Evolutionary conservation across 2,888 invertebrate genomes (phyloP).

Genomic region (Tanypteryx hageni): DNA sequence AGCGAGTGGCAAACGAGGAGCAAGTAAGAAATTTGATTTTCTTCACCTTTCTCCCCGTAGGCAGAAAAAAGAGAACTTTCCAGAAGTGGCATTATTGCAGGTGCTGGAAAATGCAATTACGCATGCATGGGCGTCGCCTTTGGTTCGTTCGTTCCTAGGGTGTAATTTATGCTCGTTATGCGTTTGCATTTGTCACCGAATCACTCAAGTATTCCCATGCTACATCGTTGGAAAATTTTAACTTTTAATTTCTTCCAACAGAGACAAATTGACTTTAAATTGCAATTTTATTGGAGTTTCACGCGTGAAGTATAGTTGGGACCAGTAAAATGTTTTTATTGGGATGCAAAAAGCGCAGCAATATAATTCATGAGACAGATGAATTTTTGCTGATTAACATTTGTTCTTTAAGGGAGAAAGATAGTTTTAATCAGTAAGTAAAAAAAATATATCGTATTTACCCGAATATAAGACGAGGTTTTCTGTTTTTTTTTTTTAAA

Average conservation of each 20-base stretch:
- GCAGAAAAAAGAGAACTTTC: background rate
- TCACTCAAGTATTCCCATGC: background rate
- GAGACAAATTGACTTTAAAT: background rate
- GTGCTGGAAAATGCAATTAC: conserved; percentile 35
- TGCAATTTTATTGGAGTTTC: background rate
- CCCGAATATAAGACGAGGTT: no score
- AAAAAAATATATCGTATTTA: no score
- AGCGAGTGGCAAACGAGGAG: background rate
- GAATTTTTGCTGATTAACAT: no score
- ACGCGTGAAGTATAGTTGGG: background rate
- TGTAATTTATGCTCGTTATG: conserved; percentile 5
- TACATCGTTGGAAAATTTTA: background rate
- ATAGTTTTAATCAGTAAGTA: no score
- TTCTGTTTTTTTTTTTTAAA: no score
- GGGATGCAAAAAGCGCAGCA: no score
- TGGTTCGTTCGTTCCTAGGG: background rate
- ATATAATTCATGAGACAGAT: no score
- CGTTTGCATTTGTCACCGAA: background rate
- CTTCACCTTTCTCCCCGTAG: background rate
- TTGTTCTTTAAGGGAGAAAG: no score
- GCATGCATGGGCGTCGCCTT: conserved; percentile 16
- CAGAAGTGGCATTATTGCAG: conserved; percentile 24
- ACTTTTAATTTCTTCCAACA: background rate
- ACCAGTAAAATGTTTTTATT: background rate
- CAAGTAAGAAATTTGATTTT: background rate